Percentiles rank a stretch among this genome's conserved stretches.
These are phyloP conservation scores for Phoenoteleia sp. DNA, from an alignment of 2,888 invertebrate species.

Conservation along the genomic window DNA sequence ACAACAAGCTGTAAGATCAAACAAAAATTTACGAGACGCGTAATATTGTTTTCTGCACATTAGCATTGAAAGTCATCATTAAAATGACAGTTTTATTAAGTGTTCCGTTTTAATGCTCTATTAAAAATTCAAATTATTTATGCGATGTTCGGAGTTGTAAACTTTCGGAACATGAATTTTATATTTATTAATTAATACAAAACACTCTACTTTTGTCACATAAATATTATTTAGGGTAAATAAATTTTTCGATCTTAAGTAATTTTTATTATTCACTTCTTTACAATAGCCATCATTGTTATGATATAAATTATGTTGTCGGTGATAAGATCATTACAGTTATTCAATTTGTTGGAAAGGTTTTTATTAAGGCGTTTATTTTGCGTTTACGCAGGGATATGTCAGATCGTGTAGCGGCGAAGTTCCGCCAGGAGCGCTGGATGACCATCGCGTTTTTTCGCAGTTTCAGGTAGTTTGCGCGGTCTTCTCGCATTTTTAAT, in stretches of 20 bases:
- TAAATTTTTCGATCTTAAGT: slow-evolving; percentile 14
- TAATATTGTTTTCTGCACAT: slow-evolving; percentile 28
- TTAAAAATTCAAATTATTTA: slow-evolving; percentile 49
- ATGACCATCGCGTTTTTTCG: slow-evolving; percentile 84
- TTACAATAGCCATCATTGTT: slow-evolving; percentile 18
- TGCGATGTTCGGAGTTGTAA: slow-evolving; percentile 37
- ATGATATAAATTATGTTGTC: background rate
- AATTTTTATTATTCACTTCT: background rate
- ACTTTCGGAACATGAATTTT: slow-evolving; percentile 34
- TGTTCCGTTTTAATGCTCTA: slow-evolving; percentile 32
- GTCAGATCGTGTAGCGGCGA: too few species aligned
- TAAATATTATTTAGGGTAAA: slow-evolving; percentile 35
- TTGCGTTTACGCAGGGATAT: too few species aligned
- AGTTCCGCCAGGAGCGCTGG: slow-evolving; percentile 86
- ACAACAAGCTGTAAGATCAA: slow-evolving; percentile 18
- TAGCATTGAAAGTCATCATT: slow-evolving; percentile 45
- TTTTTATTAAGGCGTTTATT: background rate
- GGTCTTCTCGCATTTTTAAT: slow-evolving; percentile 85
- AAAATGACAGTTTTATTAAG: slow-evolving; percentile 55
- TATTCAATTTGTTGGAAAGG: slow-evolving; percentile 9
- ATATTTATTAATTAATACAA: slow-evolving; percentile 47
- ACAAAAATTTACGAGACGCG: slow-evolving; percentile 17
- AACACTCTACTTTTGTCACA: slow-evolving; percentile 42
- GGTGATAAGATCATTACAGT: slow-evolving; percentile 24
- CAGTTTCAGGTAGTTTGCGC: slow-evolving; percentile 81